A percentile compares a stretch with the other conserved stretches of the same genome.
These are phyloP conservation scores for Cheilosia impressa DNA, from an alignment of 2,888 invertebrate genomes.

Conservation along the genomic window DNA sequence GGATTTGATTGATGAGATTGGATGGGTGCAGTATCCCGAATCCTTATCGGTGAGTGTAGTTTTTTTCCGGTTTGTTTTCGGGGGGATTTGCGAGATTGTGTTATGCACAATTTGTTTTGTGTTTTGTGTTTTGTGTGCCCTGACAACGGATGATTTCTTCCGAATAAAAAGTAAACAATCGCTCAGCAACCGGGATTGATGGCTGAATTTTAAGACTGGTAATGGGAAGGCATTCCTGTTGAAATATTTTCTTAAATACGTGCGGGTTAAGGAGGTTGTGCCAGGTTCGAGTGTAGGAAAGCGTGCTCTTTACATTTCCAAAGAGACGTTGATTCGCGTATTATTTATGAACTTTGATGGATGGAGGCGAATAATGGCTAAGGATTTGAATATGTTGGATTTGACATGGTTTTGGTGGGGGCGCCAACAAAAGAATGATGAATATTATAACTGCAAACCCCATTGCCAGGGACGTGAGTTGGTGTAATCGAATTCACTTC, in stretches of 20 bases:
- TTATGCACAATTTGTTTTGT: constrained; percentile 71
- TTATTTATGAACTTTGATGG: too few relatives aligned
- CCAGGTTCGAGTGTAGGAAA: neutral
- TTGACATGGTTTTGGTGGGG: too few relatives aligned
- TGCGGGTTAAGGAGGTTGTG: neutral
- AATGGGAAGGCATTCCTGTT: neutral
- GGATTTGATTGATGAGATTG: constrained; percentile 66
- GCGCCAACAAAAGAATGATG: too few relatives aligned
- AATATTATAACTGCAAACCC: too few relatives aligned
- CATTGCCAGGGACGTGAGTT: too few relatives aligned
- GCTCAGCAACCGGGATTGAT: constrained; percentile 52
- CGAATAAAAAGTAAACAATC: constrained; percentile 52
- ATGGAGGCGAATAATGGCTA: too few relatives aligned
- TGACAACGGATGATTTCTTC: constrained; percentile 64
- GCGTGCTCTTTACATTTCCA: neutral
- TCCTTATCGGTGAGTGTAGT: constrained; percentile 23
- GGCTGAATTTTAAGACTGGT: constrained; percentile 16
- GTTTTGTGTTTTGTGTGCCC: constrained; percentile 64
- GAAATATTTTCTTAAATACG: neutral
- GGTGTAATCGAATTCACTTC: too few relatives aligned
- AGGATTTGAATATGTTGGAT: too few relatives aligned
- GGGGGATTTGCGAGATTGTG: constrained; percentile 47
- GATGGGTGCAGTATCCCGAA: constrained; percentile 30
- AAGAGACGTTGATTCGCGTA: neutral
- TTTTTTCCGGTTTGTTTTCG: neutral